A percentile compares a stretch with the other conserved stretches of the same genome.
phyloP scores from a whole-genome alignment of 2,888 invertebrate genomes.

The Xanthorhoe designata region DNA sequence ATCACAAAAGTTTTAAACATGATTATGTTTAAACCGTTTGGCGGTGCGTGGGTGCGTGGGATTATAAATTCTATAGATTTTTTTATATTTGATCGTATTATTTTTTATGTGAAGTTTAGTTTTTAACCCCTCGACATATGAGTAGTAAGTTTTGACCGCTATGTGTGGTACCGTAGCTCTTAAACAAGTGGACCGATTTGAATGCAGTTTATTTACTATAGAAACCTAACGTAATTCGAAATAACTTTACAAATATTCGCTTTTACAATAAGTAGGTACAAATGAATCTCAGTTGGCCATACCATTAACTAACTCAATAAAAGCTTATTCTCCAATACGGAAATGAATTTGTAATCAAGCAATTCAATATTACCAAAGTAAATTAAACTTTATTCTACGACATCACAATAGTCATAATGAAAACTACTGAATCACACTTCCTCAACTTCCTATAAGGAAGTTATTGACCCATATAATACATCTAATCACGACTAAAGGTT shows the following conservation, averaged over 20 bases:
- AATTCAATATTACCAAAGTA: background rate
- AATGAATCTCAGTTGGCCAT: background rate
- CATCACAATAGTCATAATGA: slow-evolving; percentile 22
- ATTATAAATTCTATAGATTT: no score
- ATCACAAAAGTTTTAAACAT: no score
- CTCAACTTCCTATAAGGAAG: slow-evolving; percentile 39
- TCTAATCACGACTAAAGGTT: slow-evolving; percentile 33
- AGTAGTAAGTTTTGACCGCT: no score
- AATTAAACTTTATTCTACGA: slow-evolving; percentile 1
- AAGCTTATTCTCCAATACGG: slow-evolving; percentile 9
- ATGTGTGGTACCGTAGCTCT: no score
- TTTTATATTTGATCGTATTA: no score
- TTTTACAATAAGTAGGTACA: background rate
- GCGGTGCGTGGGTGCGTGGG: no score
- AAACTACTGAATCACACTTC: slow-evolving; percentile 29
- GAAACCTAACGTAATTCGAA: no score
- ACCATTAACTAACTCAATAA: slow-evolving; percentile 1
- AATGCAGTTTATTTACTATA: no score
- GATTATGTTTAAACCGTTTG: no score
- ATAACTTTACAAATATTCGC: background rate
- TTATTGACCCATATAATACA: slow-evolving; percentile 34
- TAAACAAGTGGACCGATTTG: no score
- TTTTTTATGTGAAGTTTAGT: no score
- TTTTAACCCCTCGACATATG: no score
- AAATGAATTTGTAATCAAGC: slow-evolving; percentile 21